Percentiles rank a stretch among this genome's conserved stretches.
Evolutionary conservation across 1,140 invertebrate genomes (phyloP).

Genomic region (Cotesia typhae): DNA sequence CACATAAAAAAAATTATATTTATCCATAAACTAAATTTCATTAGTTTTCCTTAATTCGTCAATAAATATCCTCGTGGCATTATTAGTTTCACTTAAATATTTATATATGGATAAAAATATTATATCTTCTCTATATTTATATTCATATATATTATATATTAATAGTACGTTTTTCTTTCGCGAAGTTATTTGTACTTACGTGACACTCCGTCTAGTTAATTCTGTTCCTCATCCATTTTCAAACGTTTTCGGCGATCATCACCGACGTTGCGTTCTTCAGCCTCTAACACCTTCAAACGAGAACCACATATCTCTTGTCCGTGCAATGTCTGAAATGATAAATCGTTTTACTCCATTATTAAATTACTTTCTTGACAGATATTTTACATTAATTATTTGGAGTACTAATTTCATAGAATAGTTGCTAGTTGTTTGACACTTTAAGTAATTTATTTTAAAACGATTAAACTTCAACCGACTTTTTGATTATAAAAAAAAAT

Average conservation of each 20-base stretch:
- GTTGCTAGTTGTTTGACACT: too few species aligned
- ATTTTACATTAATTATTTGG: background rate
- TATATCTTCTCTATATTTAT: background rate
- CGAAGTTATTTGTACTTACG: conserved; percentile 57
- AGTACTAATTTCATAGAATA: too few species aligned
- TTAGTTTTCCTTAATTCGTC: conserved; percentile 17
- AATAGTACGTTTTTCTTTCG: conserved; percentile 9
- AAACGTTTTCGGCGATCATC: conserved; percentile 68
- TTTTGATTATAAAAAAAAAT: too few species aligned
- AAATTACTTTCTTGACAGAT: background rate
- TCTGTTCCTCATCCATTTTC: conserved; percentile 65
- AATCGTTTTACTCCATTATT: background rate
- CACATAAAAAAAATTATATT: conserved; percentile 60
- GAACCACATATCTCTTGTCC: conserved; percentile 85
- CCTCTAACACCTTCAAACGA: conserved; percentile 86
- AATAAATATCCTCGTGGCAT: conserved; percentile 14
- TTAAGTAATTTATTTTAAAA: too few species aligned
- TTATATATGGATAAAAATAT: conserved; percentile 17
- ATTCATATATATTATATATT: conserved; percentile 6
- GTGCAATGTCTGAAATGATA: conserved; percentile 71
- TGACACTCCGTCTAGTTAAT: conserved; percentile 55
- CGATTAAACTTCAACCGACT: too few species aligned
- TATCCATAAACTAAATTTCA: conserved; percentile 42
- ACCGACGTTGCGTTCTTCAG: conserved; percentile 77
- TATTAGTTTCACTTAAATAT: background rate